These are phyloP conservation scores for Drosophila imparisetae DNA, from an alignment of 2,888 invertebrate species.

Conservation along the genomic window DNA sequence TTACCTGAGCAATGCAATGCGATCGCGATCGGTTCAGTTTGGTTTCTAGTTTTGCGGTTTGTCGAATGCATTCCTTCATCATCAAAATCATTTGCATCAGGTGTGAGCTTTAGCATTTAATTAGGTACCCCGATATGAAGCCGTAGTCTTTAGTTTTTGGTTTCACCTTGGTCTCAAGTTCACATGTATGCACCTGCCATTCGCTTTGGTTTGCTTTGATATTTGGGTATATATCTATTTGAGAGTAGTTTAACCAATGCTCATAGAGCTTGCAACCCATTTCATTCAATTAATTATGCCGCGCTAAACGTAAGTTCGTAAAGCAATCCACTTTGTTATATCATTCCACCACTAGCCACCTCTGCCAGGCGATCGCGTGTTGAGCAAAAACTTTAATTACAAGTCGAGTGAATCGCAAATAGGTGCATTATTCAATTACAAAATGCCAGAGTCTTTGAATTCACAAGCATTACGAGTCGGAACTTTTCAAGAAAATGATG, in stretches of 20 bases:
- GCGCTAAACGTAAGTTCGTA: slow-evolving; percentile 66
- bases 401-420: slow-evolving; percentile 28
- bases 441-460: slow-evolving; percentile 44
- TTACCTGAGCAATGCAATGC: slow-evolving; percentile 34
- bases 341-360: slow-evolving; percentile 44
- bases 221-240: background rate
- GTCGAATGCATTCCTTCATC: slow-evolving; percentile 1
- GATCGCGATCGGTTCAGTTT: slow-evolving; percentile 11
- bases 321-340: slow-evolving; percentile 74
- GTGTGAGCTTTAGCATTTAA: slow-evolving; percentile 8
- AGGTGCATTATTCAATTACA: slow-evolving; percentile 72
- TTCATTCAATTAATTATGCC: slow-evolving; percentile 63
- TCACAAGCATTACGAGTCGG: slow-evolving; percentile 10
- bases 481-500: slow-evolving; percentile 37
- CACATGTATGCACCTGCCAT: slow-evolving; percentile 10
- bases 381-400: slow-evolving; percentile 52
- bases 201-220: slow-evolving; percentile 15
- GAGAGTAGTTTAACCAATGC: slow-evolving; percentile 8
- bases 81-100: slow-evolving; percentile 2
- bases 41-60: slow-evolving; percentile 52
- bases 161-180: slow-evolving; percentile 57
- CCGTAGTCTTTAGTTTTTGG: slow-evolving; percentile 31
- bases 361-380: slow-evolving; percentile 60
- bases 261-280: slow-evolving; percentile 27
- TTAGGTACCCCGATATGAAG: slow-evolving; percentile 13